Evolutionary conservation across 1,140 invertebrate species (phyloP).

Genomic region (Aphidius ervi): DNA sequence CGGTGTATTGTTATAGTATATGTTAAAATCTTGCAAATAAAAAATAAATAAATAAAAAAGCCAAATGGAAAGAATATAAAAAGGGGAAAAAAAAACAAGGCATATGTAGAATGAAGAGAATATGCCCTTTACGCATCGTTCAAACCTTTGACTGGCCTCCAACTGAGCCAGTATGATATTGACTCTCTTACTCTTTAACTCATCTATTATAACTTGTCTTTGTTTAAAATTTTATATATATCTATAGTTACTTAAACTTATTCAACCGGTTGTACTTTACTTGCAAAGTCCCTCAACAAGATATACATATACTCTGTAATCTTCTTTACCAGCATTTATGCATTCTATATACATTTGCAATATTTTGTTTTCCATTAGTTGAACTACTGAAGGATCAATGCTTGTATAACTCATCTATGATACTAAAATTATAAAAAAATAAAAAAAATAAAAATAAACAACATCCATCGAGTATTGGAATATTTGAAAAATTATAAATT

Average conservation of each 20-base stretch:
- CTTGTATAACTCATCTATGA: constrained; percentile 19
- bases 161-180: not conserved
- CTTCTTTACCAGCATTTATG: constrained; percentile 38
- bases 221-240: not conserved
- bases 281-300: constrained; percentile 16
- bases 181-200: constrained; percentile 3
- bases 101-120: not conserved
- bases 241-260: constrained; percentile 27
- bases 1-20: constrained; percentile 26
- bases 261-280: constrained; percentile 18
- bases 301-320: constrained; percentile 15
- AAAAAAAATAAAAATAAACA: constrained; percentile 5
- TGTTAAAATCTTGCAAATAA: too few relatives aligned
- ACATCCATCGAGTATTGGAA: constrained; percentile 2
- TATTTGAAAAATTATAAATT: constrained; percentile 6
- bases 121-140: constrained; percentile 17
- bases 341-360: constrained; percentile 28
- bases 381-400: constrained; percentile 25
- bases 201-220: constrained; percentile 19
- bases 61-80: not conserved
- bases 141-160: constrained; percentile 11
- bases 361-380: constrained; percentile 44
- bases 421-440: constrained; percentile 6
- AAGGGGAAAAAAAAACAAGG: not conserved
- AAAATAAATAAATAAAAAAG: not conserved